Conservation (phyloP, 2,797 vertebrate species). For the Intellagama lesueurii region DNA sequence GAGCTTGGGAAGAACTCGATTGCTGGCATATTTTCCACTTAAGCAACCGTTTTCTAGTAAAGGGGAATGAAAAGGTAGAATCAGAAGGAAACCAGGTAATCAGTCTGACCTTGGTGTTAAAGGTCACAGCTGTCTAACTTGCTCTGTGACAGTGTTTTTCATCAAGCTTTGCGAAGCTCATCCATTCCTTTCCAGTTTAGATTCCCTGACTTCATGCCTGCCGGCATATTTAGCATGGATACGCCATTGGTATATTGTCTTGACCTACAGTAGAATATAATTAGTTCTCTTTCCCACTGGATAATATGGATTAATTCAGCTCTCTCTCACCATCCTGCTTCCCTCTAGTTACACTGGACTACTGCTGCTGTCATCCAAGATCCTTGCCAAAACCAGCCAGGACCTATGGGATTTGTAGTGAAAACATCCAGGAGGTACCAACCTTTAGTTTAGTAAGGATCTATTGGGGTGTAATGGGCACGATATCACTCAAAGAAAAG, state of each 20-base stretch:
- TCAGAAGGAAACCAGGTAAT: neutral
- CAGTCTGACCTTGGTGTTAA: neutral
- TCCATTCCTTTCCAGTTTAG: neutral
- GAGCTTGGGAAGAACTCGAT: neutral
- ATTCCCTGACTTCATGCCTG: neutral
- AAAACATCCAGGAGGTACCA: neutral
- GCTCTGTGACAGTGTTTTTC: neutral
- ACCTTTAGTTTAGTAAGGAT: neutral
- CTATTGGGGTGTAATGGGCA: too few relatives aligned
- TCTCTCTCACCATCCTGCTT: neutral
- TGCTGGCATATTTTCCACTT: constrained; percentile 9
- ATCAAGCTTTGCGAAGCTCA: neutral
- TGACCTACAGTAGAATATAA: neutral
- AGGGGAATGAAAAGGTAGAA: constrained; percentile 17
- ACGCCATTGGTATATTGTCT: neutral
- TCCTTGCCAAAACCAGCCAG: neutral
- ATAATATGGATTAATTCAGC: neutral
- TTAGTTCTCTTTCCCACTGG: neutral
- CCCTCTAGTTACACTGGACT: neutral
- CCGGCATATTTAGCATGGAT: neutral
- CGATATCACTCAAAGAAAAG: too few relatives aligned
- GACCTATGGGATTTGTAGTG: neutral
- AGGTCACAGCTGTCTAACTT: neutral
- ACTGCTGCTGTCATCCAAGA: neutral
- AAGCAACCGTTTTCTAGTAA: constrained; percentile 23